Evolutionary conservation across 2,888 invertebrate genomes (phyloP), one percentile per base, ranked within the genome.

Genomic region (Myopa testacea): DNA sequence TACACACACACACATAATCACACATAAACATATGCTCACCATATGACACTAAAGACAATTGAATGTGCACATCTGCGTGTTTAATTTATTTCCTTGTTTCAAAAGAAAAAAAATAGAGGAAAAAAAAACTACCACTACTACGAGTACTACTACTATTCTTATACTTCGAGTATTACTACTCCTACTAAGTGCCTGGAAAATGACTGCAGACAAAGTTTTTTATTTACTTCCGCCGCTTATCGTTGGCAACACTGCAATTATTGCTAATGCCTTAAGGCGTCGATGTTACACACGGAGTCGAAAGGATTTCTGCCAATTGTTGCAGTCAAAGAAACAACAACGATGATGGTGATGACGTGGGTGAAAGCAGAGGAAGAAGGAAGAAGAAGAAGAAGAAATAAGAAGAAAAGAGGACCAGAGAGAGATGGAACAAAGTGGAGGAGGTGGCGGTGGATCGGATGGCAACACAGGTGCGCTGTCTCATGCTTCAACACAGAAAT

Each of bases 221-320:
- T 79, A 79, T 78, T 79, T 79, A 74, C 77, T 80, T 78, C 77
- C 80, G 80, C 77, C 73, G 70, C 74, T 68, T 75, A 78, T 78
- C 77, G 65, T 38, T 71, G 78, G 71, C 75, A 79, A 75, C 38
- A 65, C 70, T 86, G 85, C 85, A 85, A 85, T 85, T 86, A 85
- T 85, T 85, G 86, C 86, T 85, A 85, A 85, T 86, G 85, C 85
- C 86, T 85, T 84, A 84, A 86, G 86, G 86, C 84, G 83, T 85
- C 84, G 85, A 75, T 75, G 75, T 69, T 75, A 68, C 69, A 58
- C 75, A 68, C 75, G 60, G 62, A 58, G 50, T 6, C 26, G 34
- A 63, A 75, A 65, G 75, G 68, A 75, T 69, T 75, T 75, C 68
- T 75, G 60, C 68, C 75, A 75, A 75, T 75, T 75, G 75, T 69